These are phyloP conservation scores for Alca torda DNA, from an alignment of 2,797 vertebrate genomes.

Conservation along the genomic window DNA sequence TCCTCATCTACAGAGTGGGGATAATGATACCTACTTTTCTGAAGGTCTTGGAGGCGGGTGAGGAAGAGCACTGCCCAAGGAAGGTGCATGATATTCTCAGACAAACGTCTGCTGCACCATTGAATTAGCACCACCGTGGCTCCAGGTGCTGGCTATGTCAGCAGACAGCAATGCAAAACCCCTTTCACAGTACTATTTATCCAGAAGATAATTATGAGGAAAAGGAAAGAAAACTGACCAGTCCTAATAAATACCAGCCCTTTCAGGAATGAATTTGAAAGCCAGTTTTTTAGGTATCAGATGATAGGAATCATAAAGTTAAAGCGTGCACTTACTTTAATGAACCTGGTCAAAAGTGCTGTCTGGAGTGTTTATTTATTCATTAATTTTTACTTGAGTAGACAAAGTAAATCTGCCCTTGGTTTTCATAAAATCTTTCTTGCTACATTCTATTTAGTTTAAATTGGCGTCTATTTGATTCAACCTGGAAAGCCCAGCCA, in stretches of 20 bases:
- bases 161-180: slow-evolving; percentile 23
- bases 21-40: background rate
- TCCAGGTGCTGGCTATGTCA: slow-evolving; percentile 37
- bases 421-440: slow-evolving; percentile 55
- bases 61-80: background rate
- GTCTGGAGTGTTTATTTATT: slow-evolving; percentile 62
- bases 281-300: slow-evolving; percentile 32
- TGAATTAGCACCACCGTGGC: background rate
- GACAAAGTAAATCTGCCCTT: slow-evolving; percentile 64
- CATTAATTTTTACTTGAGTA: slow-evolving; percentile 61
- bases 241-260: slow-evolving; percentile 29
- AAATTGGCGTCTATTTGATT: slow-evolving; percentile 55
- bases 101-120: background rate
- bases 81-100: background rate
- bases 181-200: slow-evolving; percentile 18
- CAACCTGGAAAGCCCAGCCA: slow-evolving; percentile 45
- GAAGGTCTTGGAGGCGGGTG: background rate
- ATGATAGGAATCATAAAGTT: slow-evolving; percentile 31
- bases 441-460: slow-evolving; percentile 42
- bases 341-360: slow-evolving; percentile 12
- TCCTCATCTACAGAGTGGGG: background rate
- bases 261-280: slow-evolving; percentile 36
- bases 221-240: slow-evolving; percentile 11
- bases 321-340: background rate
- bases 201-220: slow-evolving; percentile 25